These are phyloP conservation scores for Pedicia rivosa DNA, from an alignment of 2,888 invertebrate species.

Conservation along the genomic window DNA sequence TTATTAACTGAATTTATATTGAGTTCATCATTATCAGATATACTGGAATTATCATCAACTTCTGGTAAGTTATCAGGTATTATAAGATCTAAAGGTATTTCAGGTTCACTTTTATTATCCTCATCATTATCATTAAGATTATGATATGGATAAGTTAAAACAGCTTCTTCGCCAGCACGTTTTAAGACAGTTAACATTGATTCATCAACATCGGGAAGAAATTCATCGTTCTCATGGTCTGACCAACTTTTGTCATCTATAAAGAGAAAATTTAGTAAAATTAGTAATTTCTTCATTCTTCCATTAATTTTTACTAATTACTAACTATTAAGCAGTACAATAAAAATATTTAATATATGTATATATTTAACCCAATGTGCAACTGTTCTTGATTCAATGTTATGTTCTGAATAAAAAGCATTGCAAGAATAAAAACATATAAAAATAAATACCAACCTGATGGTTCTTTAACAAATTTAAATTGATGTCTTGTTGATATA, in stretches of 20 bases:
- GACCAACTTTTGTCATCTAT: too few species aligned
- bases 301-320: too few species aligned
- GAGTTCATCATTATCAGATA: conserved; percentile 16
- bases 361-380: too few species aligned
- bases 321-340: neutral
- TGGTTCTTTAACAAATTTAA: conserved; percentile 21
- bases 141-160: conserved; percentile 18
- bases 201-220: conserved; percentile 27
- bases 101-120: conserved; percentile 24
- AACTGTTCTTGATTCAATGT: too few species aligned
- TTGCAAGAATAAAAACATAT: neutral
- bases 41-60: conserved; percentile 27
- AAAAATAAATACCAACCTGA: neutral
- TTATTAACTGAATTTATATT: neutral
- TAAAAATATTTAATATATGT: neutral
- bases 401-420: too few species aligned
- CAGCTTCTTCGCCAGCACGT: conserved; percentile 25
- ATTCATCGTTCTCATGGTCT: conserved; percentile 24
- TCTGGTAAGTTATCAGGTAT: conserved; percentile 29
- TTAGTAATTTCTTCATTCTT: too few species aligned
- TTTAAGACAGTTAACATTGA: conserved; percentile 23
- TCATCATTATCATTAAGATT: conserved; percentile 15
- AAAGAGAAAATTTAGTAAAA: too few species aligned
- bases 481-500: conserved; percentile 23
- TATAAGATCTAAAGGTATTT: conserved; percentile 26